Percentiles rank a stretch among this genome's conserved stretches.
These are phyloP conservation scores for Tridacna crocea DNA, from an alignment of 2,888 invertebrate species.

Conservation along the genomic window DNA sequence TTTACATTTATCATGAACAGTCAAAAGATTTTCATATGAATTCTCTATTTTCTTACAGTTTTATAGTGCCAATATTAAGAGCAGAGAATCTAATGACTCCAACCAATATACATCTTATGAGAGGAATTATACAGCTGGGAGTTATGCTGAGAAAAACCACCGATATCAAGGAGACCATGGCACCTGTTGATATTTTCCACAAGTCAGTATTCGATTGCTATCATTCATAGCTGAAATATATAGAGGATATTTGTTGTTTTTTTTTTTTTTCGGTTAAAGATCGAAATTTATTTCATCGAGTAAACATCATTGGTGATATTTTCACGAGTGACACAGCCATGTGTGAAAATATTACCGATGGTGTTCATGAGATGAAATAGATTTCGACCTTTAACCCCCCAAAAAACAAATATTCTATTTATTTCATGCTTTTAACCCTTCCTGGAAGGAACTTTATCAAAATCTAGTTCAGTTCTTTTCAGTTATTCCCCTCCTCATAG, in stretches of 20 bases:
- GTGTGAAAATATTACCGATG: too few species aligned
- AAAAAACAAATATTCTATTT: too few species aligned
- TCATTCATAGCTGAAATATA: neutral
- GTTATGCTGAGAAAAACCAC: conserved; percentile 69
- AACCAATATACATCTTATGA: conserved; percentile 79
- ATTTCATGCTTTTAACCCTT: too few species aligned
- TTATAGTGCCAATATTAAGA: conserved; percentile 59
- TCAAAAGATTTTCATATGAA: neutral
- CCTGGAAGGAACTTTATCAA: too few species aligned
- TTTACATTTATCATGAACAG: too few species aligned
- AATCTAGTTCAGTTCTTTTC: too few species aligned
- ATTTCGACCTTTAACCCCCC: too few species aligned
- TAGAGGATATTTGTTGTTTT: neutral
- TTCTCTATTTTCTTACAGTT: conserved; percentile 39
- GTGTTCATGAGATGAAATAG: too few species aligned
- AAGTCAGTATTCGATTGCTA: conserved; percentile 69
- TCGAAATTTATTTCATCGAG: too few species aligned
- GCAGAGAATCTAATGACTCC: conserved; percentile 77
- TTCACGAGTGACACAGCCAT: too few species aligned
- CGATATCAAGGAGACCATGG: conserved; percentile 76
- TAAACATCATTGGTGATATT: too few species aligned
- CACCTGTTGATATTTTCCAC: conserved; percentile 78
- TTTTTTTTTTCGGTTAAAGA: neutral
- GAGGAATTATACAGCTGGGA: conserved; percentile 80
- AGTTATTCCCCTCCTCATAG: too few species aligned